phyloP scores from a whole-genome alignment of 2,888 invertebrate species.

The Orthosia cruda region DNA sequence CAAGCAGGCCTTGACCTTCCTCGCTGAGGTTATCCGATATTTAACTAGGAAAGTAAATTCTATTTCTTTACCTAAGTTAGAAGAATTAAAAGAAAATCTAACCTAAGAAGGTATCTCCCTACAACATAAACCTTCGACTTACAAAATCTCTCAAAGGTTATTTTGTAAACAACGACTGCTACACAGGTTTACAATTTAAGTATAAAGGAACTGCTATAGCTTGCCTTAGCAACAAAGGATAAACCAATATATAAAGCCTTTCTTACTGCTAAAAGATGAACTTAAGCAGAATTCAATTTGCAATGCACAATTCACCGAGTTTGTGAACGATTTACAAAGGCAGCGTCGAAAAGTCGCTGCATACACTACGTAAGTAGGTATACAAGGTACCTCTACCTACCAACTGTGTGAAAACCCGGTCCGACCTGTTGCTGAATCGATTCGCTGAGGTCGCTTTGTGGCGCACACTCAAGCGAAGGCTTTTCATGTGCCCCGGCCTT shows the following conservation, averaged over 20 bases:
- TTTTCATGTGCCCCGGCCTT: slow-evolving; percentile 69
- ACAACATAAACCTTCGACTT: neutral
- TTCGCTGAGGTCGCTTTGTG: slow-evolving; percentile 77
- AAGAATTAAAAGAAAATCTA: too few relatives aligned
- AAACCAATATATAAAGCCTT: slow-evolving; percentile 16
- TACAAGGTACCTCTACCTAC: slow-evolving; percentile 39
- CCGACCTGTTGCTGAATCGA: slow-evolving; percentile 88
- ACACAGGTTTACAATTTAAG: neutral
- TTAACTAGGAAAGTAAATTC: too few relatives aligned
- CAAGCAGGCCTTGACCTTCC: neutral
- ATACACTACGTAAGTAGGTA: slow-evolving; percentile 52
- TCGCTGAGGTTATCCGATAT: neutral
- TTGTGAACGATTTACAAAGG: slow-evolving; percentile 60
- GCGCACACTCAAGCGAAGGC: slow-evolving; percentile 75
- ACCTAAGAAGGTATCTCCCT: neutral
- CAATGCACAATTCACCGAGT: slow-evolving; percentile 43
- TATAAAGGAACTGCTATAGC: neutral
- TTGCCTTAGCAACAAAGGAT: slow-evolving; percentile 2
- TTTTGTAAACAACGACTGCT: neutral
- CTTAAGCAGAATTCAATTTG: slow-evolving; percentile 38
- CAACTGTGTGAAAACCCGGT: slow-evolving; percentile 68
- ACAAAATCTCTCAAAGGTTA: neutral
- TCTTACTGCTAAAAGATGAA: slow-evolving; percentile 18
- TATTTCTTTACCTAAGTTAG: too few relatives aligned
- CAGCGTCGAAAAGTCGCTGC: slow-evolving; percentile 55